Base-by-base conservation (phyloP, 2,888 invertebrate species). In the Gnatocerus cornutus region DNA sequence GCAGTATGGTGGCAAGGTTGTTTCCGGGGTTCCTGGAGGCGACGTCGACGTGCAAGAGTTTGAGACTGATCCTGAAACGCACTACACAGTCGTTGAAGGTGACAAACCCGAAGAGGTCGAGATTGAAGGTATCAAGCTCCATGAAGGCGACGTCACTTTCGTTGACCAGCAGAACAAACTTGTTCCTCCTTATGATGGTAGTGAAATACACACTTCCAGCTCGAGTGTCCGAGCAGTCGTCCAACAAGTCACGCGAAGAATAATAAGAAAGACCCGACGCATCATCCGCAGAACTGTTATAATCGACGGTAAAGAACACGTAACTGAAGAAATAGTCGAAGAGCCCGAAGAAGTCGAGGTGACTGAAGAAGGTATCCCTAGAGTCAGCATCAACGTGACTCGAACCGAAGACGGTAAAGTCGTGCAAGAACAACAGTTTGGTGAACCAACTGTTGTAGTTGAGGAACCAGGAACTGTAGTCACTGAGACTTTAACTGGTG, bases 231-330 rank as follows among this genome's bases (percentile, higher is more conserved):
- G 91, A 41, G 92, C 94, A 14, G 91, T 94, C 4, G 92, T 94
- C 0, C 93, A 94, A 81, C 93, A 94, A 85, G 92, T 95, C 0
- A 93, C 93, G 0, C 88, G 93, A 73, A 88, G 91, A 79, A 89
- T 93, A n/a, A 90, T 94, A 3, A 88, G 90, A 69, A 93, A 91
- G 76, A 91, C 91, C 10, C 87, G 92, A 50, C 90, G 92, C 72
- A 92, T 94, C 12, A 92, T 95, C 58, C 89, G 93, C 61, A 90
- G 91, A 73, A 89, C 93, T 1, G 91, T 92, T 0, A 90, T 94
- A 3, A 89, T 95, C 67, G 92, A 95, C 81, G 95, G 95, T 0
- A 92, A 93, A 84, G 95, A 95, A 85, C 92, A 92, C 70, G 89
- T 93, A 0, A 91, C 91, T 5, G 95, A 95, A 84, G 95, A 95